Base-by-base conservation (phyloP, 2,113 vertebrate species). In the Erinaceus europaeus region DNA sequence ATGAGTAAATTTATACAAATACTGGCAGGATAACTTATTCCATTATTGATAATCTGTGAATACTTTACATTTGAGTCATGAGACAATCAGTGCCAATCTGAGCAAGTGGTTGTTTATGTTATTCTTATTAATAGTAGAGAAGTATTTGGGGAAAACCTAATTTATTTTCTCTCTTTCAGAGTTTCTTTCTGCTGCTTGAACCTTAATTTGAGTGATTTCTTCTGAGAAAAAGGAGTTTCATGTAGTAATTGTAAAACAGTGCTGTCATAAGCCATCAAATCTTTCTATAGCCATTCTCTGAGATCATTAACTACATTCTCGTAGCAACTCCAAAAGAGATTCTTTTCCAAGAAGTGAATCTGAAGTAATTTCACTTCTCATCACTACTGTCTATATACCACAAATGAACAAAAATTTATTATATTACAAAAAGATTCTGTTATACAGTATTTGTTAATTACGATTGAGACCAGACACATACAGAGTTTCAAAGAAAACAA, bases 401-500 rank as follows among this genome's bases (percentile, higher is more conserved):
- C 42, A 86, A 81, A 32, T 91, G 62, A 55, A 92, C 86, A 57
- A 77, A 84, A 21, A 90, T 65, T 65, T 72, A 72, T 71, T 90
- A 61, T 61, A 48, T 85, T 93, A 87, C 44, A 61, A 77, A 90
- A 91, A 80, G 48, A 85, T 84, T 72, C 71, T 80, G 74, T 80
- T 89, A 84, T 91, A 71, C 84, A 73, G 59, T 74, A n/a, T 85
- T 68, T 89, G 57, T 80, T 91, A 95, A 92, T 89, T 91, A 86
- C 75, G 55, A 75, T 13, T 25, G 88, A 93, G 84, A 82, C 74
- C 74, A 84, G 80, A 68, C 92, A 48, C 52, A 69, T 21, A 82
- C 2, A 69, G 27, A 69, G 57, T 85, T 97, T 94, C 69, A 85
- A 84, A 94, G 91, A 74, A 93, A 92, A 81, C 5, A 91, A 93